These are phyloP conservation scores for Helicoverpa assulta DNA, from an alignment of 2,888 invertebrate species.

Conservation along the genomic window DNA sequence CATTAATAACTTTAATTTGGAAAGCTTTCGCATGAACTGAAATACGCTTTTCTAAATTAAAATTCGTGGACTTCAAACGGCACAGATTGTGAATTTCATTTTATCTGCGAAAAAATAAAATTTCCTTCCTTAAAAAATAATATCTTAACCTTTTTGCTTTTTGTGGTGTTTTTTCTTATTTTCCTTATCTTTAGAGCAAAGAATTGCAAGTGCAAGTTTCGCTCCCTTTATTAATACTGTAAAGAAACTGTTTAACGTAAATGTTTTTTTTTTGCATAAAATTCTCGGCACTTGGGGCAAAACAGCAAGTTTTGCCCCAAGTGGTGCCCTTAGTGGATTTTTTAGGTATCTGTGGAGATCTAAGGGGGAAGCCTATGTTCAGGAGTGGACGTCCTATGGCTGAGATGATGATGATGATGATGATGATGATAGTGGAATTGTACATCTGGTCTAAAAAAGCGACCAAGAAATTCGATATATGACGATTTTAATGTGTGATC, in stretches of 20 bases:
- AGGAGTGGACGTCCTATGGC: too few species aligned
- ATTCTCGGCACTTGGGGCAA: not conserved
- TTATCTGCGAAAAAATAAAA: slow-evolving; percentile 4
- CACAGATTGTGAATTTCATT: slow-evolving; percentile 12
- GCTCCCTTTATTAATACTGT: not conserved
- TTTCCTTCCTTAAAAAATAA: slow-evolving; percentile 6
- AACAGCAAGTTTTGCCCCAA: too few species aligned
- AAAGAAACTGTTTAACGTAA: slow-evolving; percentile 5
- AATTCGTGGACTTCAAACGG: not conserved
- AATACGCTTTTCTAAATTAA: slow-evolving; percentile 5
- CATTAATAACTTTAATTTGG: slow-evolving; percentile 2
- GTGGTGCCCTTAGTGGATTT: too few species aligned
- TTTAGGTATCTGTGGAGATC: too few species aligned
- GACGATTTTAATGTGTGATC: too few species aligned
- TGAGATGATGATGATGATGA: too few species aligned
- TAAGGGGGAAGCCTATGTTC: too few species aligned
- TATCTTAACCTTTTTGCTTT: not conserved
- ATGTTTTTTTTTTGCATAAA: not conserved
- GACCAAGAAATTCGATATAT: too few species aligned
- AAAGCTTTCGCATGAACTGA: slow-evolving; percentile 1
- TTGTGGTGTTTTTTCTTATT: not conserved
- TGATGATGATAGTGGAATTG: too few species aligned
- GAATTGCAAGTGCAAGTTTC: slow-evolving; percentile 20
- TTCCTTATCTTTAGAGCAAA: slow-evolving; percentile 30
- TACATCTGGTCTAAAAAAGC: too few species aligned